These are phyloP conservation scores for Pseudorasbora parva DNA, from an alignment of 2,113 vertebrate genomes.

Conservation along the genomic window DNA sequence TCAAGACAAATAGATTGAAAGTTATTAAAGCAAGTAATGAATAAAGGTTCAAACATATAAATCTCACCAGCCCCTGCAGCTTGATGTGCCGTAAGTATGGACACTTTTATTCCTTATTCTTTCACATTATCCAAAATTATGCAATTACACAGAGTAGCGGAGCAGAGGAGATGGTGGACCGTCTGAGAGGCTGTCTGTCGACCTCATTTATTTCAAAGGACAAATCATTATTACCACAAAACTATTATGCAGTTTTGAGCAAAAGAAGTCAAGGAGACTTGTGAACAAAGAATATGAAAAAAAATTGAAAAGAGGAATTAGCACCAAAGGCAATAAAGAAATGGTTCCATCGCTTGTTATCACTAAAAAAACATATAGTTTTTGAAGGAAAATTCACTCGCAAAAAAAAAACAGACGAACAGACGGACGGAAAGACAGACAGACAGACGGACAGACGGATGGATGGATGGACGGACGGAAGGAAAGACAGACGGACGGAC, in stretches of 20 bases:
- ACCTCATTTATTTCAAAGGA: conserved; percentile 19
- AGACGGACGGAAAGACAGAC: too few relatives aligned
- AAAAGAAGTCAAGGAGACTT: conserved; percentile 23
- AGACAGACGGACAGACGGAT: too few relatives aligned
- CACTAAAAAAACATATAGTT: background rate
- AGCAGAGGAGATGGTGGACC: background rate
- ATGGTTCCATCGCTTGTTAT: background rate
- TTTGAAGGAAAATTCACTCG: background rate
- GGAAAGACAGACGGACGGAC: too few relatives aligned
- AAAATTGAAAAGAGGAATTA: background rate
- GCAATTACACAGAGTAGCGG: conserved; percentile 11
- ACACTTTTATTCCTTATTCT: background rate
- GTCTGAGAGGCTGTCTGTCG: background rate
- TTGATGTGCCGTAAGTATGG: background rate
- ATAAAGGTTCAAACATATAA: background rate
- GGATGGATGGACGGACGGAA: too few relatives aligned
- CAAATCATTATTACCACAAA: background rate
- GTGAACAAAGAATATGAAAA: background rate
- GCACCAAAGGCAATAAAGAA: background rate
- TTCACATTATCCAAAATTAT: conserved; percentile 4
- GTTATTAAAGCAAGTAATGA: conserved; percentile 4
- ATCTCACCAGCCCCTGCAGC: background rate
- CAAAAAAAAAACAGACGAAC: too few relatives aligned
- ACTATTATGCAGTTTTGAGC: conserved; percentile 6
- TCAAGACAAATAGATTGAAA: conserved; percentile 24